Evolutionary conservation across 1,140 invertebrate genomes (phyloP), one percentile per base, ranked within the genome.

Genomic region (Psix sp.): DNA sequence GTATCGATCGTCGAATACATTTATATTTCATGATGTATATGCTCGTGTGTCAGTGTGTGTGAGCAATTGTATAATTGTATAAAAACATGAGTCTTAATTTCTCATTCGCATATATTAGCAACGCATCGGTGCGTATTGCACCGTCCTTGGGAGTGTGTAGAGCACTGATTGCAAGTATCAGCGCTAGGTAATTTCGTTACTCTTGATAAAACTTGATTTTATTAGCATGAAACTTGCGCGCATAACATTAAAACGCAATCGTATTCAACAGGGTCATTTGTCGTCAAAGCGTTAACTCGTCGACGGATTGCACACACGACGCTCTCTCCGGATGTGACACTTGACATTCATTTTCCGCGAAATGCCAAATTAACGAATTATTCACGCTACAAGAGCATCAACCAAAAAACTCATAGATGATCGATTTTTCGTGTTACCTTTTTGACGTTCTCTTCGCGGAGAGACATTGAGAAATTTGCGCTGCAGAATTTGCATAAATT

Each of bases 1-100:
- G n/a, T 39, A 71, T 71, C 57, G 66, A 70, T 51, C 56, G 15
- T 39, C 9, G 14, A 21, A n/a, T 33, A 48, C 57, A 70, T 70
- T 70, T 54, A 70, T 70, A 54, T 70, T 70, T 70, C 56, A 70
- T 20, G 31, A 62, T 42, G 33, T 60, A 48, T 48, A 45, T 6
- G 43, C 10, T 39, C 26, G 14, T 51, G 16, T 39, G 54, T 39
- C 33, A 7, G 9, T 35, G 42, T 48, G 39, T 20, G 26, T 29
- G n/a, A n/a, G 7, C 7, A 29, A 29, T 29, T 54, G 10, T 40
- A 24, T 24, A 16, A 40, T 16, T 26, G 16, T 16, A 15, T 18
- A 29, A 54, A 42, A 40, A 13, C 14, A 7, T 11, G n/a, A 42
- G 31, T 5, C 6, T 26, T 36, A 15, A 10, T 26, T 38, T 39